Base-by-base conservation (phyloP, 1,140 invertebrate species). In the Magallana gigas region DNA sequence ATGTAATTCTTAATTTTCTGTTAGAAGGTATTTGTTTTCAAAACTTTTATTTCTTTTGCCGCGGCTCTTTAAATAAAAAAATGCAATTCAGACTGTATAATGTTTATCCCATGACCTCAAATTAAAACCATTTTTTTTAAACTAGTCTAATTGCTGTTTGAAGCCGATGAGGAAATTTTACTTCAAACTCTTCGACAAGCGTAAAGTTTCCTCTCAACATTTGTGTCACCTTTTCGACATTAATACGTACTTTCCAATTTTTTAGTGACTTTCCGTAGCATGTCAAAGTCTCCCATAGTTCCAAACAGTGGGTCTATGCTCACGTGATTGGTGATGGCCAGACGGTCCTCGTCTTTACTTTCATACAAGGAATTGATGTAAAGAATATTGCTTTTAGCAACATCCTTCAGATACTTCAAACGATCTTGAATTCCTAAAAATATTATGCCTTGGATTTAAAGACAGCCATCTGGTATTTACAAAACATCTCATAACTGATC, bases 291-390 rank as follows among this genome's bases (percentile, higher is more conserved):
- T 64, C 96, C 95, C 94, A 97, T 96, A 3, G 96, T 96, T 2
- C 97, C 97, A 89, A 97, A 97, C 76, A 96, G 95, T 1, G 96
- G 94, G 90, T 97, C 96, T n/a, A 98, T 96, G 6, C 96, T 94
- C 84, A 95, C 96, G 92, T 97, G 98, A 93, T 98, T 96, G 0
- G 96, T 83, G 82, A 97, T 96, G 88, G 97, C 97, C 90, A 97
- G 97, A 0, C 96, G 96, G 88, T 96, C 96, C 95, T 57, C 82
- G 56, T 96, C 96, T 0, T 96, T 96, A 0, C 96, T 96, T 86
- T 95, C 95, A 93, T 96, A 97, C 68, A 97, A 96, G 1, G 97
- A 96, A 29, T 96, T 97, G 57, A 98, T 92, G 96, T 97, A 97
- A 84, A 97, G 95, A 6, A 96, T 96, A 4, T 96, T 95, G 2